phyloP scores from a whole-genome alignment of 2,113 vertebrate genomes.

The Eidolon helvum region DNA sequence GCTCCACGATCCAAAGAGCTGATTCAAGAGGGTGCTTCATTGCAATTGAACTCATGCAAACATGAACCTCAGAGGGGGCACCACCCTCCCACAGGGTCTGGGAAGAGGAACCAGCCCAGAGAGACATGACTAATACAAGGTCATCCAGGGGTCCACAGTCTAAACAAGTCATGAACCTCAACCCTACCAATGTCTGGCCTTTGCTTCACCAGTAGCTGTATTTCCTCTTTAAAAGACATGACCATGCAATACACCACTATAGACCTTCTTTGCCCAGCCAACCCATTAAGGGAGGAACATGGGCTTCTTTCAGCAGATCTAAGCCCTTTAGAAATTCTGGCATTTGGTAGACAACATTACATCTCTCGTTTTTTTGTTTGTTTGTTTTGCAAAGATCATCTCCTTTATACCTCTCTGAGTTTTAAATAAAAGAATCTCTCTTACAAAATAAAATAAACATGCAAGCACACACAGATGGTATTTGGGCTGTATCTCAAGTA shows the following conservation, averaged over 20 bases:
- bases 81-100: conserved; percentile 65
- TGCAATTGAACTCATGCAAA: conserved; percentile 70
- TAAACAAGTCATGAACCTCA: conserved; percentile 37
- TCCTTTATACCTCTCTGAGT: neutral
- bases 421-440: conserved; percentile 58
- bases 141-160: conserved; percentile 51
- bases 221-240: conserved; percentile 44
- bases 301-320: neutral
- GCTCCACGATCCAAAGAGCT: conserved; percentile 45
- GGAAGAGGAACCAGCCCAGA: conserved; percentile 28
- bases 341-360: neutral
- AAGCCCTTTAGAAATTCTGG: neutral
- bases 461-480: neutral
- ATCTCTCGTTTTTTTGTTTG: neutral
- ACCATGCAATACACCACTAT: conserved; percentile 35
- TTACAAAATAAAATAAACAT: conserved; percentile 53
- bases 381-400: neutral
- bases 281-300: neutral
- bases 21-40: conserved; percentile 72
- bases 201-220: neutral
- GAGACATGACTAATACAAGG: conserved; percentile 74
- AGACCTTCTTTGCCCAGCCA: neutral
- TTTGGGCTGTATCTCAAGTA: conserved; percentile 36
- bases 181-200: neutral
- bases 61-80: conserved; percentile 49